Percentiles rank a stretch among this genome's conserved stretches.
Conservation (phyloP, 2,797 vertebrate genomes). For the Periophthalmus magnuspinnatus region DNA sequence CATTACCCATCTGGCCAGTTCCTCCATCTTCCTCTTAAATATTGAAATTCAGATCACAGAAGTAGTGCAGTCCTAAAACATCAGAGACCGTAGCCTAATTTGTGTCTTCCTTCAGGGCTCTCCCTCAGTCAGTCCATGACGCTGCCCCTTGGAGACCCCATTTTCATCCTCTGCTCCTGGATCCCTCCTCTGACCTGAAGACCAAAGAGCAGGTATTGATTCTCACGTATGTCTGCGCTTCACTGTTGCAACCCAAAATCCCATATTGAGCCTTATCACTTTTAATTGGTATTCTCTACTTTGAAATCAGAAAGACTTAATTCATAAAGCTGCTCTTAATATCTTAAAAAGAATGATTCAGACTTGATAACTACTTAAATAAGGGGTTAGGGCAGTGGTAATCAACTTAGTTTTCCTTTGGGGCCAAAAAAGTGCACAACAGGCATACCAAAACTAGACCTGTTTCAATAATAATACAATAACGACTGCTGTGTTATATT, state of each 20-base stretch:
- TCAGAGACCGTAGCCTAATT: slow-evolving; percentile 34
- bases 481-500: no score
- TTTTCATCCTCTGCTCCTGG: slow-evolving; percentile 50
- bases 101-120: slow-evolving; percentile 23
- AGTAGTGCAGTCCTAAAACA: slow-evolving; percentile 35
- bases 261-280: slow-evolving; percentile 74
- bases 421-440: no score
- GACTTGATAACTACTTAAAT: no score
- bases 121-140: slow-evolving; percentile 17
- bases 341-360: no score
- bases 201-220: slow-evolving; percentile 46
- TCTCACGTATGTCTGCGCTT: slow-evolving; percentile 59
- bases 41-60: slow-evolving; percentile 47
- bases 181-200: slow-evolving; percentile 53
- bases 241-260: slow-evolving; percentile 66
- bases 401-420: no score
- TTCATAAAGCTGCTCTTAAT: no score
- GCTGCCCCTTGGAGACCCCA: slow-evolving; percentile 22
- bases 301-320: slow-evolving; percentile 68
- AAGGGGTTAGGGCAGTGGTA: no score
- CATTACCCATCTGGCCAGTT: neutral
- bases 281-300: slow-evolving; percentile 77
- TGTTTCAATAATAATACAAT: no score
- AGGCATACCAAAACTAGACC: no score
- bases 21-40: slow-evolving; percentile 24